Conservation (phyloP, 2,797 vertebrate genomes). For the Dromococcyx pavoninus region DNA sequence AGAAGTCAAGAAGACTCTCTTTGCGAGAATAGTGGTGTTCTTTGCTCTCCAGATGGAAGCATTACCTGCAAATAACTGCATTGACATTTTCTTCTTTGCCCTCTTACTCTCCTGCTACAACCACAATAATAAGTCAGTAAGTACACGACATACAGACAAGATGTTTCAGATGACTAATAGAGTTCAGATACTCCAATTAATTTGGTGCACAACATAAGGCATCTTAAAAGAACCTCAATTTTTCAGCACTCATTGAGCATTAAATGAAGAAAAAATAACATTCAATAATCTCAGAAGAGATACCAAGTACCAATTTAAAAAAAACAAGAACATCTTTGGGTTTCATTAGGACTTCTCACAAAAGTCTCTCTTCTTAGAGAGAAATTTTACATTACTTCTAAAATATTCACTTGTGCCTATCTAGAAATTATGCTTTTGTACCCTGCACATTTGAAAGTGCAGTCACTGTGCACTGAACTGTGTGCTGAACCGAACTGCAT, state of each 20-base stretch:
- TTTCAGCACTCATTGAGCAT: not conserved
- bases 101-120: not conserved
- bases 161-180: constrained; percentile 28
- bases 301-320: constrained; percentile 2
- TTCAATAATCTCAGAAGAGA: not conserved
- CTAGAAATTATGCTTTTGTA: not conserved
- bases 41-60: not conserved
- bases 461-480: not conserved
- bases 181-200: constrained; percentile 54
- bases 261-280: not conserved
- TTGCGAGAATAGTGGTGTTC: not conserved
- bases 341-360: not conserved
- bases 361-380: not conserved
- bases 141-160: not conserved
- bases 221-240: constrained; percentile 7
- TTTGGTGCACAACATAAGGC: not conserved
- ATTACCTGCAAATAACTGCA: not conserved
- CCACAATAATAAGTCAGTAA: not conserved
- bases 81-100: constrained; percentile 8
- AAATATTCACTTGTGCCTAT: not conserved
- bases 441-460: not conserved
- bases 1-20: too few species aligned
- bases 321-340: not conserved
- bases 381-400: not conserved
- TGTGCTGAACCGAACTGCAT: not conserved